These are phyloP conservation scores for Podabrus alpinus DNA, from an alignment of 2,888 invertebrate species.

Conservation along the genomic window DNA sequence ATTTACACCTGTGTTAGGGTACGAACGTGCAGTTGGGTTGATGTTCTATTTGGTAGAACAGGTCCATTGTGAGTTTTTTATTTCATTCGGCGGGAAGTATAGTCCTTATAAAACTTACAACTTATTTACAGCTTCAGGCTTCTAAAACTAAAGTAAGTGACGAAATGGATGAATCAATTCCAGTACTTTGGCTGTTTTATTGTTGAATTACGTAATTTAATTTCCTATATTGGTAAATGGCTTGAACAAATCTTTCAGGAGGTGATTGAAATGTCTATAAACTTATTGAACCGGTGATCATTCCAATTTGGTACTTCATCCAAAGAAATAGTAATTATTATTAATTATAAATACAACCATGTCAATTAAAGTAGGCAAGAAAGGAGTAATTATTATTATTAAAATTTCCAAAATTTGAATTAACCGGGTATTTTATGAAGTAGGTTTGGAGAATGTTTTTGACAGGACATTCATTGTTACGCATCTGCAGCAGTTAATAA, in stretches of 20 bases:
- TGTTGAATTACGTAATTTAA: too few species aligned
- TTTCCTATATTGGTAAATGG: too few species aligned
- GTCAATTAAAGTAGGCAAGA: background rate
- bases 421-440: slow-evolving; percentile 16
- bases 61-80: background rate
- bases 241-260: too few species aligned
- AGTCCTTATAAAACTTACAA: background rate
- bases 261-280: too few species aligned
- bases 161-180: too few species aligned
- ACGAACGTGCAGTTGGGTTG: background rate
- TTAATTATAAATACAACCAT: background rate
- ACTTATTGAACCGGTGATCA: too few species aligned
- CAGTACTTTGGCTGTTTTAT: too few species aligned
- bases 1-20: background rate
- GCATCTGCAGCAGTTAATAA: slow-evolving; percentile 29
- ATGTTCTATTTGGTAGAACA: background rate
- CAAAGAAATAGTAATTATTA: background rate
- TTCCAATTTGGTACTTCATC: too few species aligned
- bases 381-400: background rate
- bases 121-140: background rate
- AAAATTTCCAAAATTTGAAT: background rate
- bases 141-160: too few species aligned
- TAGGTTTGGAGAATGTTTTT: slow-evolving; percentile 24
- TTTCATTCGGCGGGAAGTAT: background rate
- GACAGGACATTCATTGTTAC: slow-evolving; percentile 31